Evolutionary conservation across 1,140 invertebrate genomes (phyloP), one percentile per base, ranked within the genome.

Genomic region (Galleria mellonella): DNA sequence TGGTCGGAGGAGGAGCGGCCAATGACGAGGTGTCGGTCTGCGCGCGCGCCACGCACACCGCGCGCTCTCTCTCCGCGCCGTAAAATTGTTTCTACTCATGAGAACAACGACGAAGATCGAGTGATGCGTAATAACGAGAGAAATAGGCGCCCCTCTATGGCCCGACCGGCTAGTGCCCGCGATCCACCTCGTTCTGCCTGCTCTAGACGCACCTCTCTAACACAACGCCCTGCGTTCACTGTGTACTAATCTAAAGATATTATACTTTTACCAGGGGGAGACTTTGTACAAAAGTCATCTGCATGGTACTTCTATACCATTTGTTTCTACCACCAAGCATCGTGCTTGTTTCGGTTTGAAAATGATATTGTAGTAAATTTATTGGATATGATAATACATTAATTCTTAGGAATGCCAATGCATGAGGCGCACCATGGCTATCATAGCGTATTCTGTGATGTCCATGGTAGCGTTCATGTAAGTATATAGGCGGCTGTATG

Each of bases 201-300:
- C 40, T 74, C 77, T 2, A 55, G 81, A 32, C 65, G 72, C 13
- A 57, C 70, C 0, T 72, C 71, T 0, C 53, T 84, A 8, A 59
- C 69, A 29, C 75, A 75, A 13, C 64, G 81, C 9, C 81, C 81
- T 1, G 81, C 81, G 10, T 84, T 84, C 33, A 69, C 76, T 9
- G 55, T 84, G 13, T 84, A 84, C 62, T 83, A 57, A 71, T 33
- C 13, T 23, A 12, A 27, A 3, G 17, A 23, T 23, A 6, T n/a
- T 2, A 23, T 23, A 23, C 17, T 3, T 2, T 23, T n/a, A n/a
- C n/a, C n/a, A n/a, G n/a, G n/a, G n/a, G n/a, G n/a, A n/a, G n/a
- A n/a, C n/a, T n/a, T n/a, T n/a, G n/a, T n/a, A n/a, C n/a, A n/a
- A n/a, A n/a, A n/a, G n/a, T n/a, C n/a, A n/a, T n/a, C n/a, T n/a